Evolutionary conservation across 2,797 vertebrate genomes (phyloP), one percentile per base, ranked within the genome.

Genomic region (Cuniculus paca): DNA sequence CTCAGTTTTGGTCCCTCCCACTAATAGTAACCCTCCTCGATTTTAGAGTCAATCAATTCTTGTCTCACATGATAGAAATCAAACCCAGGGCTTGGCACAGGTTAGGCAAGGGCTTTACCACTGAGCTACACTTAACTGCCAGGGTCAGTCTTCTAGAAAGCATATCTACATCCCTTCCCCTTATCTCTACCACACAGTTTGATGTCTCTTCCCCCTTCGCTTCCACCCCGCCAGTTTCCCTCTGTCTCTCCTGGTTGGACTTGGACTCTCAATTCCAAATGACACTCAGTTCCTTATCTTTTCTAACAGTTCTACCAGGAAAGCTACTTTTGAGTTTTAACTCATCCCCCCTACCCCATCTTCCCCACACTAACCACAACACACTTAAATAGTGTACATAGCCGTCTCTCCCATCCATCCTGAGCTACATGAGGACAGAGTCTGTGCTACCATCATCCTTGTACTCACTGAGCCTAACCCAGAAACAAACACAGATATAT

Each of bases 401-500:
- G 45, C 56, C 48, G 28, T 94, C 70, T 91, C 52, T 58, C 50
- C n/a, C 52, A 34, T 11, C 68, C 28, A 45, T 39, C 36, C 1
- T 24, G 65, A 94, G 45, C 83, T 85, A 78, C 20, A 13, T 70
- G 42, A 75, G 50, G 78, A 48, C 0, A 39, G 42, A 77, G 1
- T 34, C 26, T 24, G 9, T 22, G 9, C 24, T 78, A 70, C 26
- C 36, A 12, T 48, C 54, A 89, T 61, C 61, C 63, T 61, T 22
- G 5, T 42, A 36, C 11, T 42, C 34, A 28, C 14, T 28, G 39
- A 54, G 36, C 39, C 11, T 5, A 34, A 61, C 48, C 52, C 39
- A 87, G 77, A 97, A 79, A 42, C 52, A 93, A 60, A 31, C 77
- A 89, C 42, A 80, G 26, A 72, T 42, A 36, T 19, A 90, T 83